Base-by-base conservation (phyloP, 2,888 invertebrate genomes). In the Oxycera nigricornis region DNA sequence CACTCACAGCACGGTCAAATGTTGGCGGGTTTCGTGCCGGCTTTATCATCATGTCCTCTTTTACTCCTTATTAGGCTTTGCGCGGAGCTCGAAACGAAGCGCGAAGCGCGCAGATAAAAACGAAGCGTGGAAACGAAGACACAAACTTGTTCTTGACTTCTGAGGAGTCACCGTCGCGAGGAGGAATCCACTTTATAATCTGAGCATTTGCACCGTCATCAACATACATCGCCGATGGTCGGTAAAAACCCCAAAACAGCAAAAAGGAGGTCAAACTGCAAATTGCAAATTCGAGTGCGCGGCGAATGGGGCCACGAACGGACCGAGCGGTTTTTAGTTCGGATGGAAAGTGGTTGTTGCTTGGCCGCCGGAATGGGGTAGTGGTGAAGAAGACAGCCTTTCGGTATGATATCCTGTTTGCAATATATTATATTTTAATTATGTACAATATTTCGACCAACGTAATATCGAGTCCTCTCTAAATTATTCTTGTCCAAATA, bases 241-340 rank as follows among this genome's bases (percentile, higher is more conserved):
- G 24, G 55, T 55, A 55, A 55, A 55, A 20, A 2, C 55, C 55
- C 55, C 55, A 17, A 55, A 55, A n/a, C 2, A 55, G 24, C 17
- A 55, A 55, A 55, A 55, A 55, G 55, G 55, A 55, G 55, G 55
- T 55, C 55, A 55, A 11, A 24, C 55, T 55, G 4, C n/a, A n/a
- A n/a, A n/a, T n/a, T n/a, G n/a, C n/a, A n/a, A n/a, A n/a, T n/a
- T n/a, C n/a, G n/a, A n/a, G n/a, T n/a, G n/a, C n/a, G n/a, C n/a
- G n/a, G n/a, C n/a, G n/a, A n/a, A 24, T 24, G 55, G 2, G 24
- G 24, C 20, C 55, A 39, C 24, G 22, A 22, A 55, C 55, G n/a
- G n/a, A n/a, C n/a, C n/a, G n/a, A n/a, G n/a, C n/a, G n/a, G n/a
- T n/a, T n/a, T n/a, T n/a, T n/a, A n/a, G n/a, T n/a, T n/a, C n/a